A percentile compares a stretch with the other conserved stretches of the same genome.
phyloP scores from a whole-genome alignment of 2,797 vertebrate species.

The Antennarius maculatus region DNA sequence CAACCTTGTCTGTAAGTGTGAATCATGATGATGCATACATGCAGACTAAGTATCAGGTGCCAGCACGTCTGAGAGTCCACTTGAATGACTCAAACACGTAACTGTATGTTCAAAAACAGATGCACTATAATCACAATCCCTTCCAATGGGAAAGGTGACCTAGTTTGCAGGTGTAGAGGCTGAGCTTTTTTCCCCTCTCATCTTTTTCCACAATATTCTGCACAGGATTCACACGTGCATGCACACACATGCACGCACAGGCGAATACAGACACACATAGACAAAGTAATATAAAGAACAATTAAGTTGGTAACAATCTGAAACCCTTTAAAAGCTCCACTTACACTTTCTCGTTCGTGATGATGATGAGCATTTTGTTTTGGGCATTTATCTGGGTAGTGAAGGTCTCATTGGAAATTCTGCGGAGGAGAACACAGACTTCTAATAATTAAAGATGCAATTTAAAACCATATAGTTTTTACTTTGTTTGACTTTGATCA shows the following conservation, averaged over 20 bases:
- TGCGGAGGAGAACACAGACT: constrained; percentile 28
- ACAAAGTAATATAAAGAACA: neutral
- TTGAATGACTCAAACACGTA: constrained; percentile 32
- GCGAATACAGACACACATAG: neutral
- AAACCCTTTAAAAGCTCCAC: neutral
- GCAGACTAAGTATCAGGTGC: constrained; percentile 37
- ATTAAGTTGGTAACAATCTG: no score
- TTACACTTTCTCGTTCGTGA: constrained; percentile 74
- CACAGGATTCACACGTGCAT: neutral
- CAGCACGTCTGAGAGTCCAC: constrained; percentile 36
- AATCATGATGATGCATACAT: constrained; percentile 44
- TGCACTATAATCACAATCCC: constrained; percentile 5
- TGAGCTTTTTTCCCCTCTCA: constrained; percentile 7
- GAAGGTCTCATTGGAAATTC: constrained; percentile 65
- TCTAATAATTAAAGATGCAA: neutral
- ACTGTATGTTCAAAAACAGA: constrained; percentile 2
- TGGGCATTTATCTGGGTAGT: constrained; percentile 64
- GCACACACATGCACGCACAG: no score
- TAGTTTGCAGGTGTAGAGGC: constrained; percentile 38
- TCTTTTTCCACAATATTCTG: constrained; percentile 5
- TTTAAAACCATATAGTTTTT: neutral
- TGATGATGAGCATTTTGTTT: constrained; percentile 64
- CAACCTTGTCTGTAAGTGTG: constrained; percentile 30
- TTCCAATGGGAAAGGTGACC: constrained; percentile 27
- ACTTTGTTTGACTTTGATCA: neutral